Evolutionary conservation across 1,140 invertebrate species (phyloP).

Genomic region (Calliphora vicina): DNA sequence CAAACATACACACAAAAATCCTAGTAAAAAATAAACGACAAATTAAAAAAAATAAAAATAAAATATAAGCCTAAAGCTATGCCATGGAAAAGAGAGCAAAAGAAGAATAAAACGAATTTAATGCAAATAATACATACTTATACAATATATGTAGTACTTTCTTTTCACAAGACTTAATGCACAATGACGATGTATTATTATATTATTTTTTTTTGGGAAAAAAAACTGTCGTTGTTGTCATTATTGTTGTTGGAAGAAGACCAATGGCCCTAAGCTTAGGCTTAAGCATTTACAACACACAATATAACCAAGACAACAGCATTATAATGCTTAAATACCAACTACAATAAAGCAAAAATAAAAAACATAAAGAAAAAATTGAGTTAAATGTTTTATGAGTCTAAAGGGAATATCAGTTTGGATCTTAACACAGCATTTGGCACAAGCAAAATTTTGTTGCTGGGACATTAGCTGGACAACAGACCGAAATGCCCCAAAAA

Average conservation of each 20-base stretch:
- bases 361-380: background rate
- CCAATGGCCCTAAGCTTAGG: background rate
- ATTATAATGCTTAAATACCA: background rate
- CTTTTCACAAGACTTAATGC: background rate
- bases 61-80: background rate
- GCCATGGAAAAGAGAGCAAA: background rate
- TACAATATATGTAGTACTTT: background rate
- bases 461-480: too few relatives aligned
- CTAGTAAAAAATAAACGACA: too few relatives aligned
- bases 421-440: too few relatives aligned
- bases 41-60: background rate
- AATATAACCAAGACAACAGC: background rate
- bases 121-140: background rate
- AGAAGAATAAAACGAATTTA: too few relatives aligned
- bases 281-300: background rate
- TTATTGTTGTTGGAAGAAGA: background rate
- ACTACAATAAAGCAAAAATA: background rate
- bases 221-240: background rate
- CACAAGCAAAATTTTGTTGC: too few relatives aligned
- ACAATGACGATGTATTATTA: background rate
- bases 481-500: too few relatives aligned
- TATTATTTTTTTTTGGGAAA: too few relatives aligned
- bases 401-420: background rate
- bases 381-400: constrained; percentile 1
- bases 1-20: too few relatives aligned